phyloP scores from a whole-genome alignment of 2,797 vertebrate species.

The Alfaro cultratus region DNA sequence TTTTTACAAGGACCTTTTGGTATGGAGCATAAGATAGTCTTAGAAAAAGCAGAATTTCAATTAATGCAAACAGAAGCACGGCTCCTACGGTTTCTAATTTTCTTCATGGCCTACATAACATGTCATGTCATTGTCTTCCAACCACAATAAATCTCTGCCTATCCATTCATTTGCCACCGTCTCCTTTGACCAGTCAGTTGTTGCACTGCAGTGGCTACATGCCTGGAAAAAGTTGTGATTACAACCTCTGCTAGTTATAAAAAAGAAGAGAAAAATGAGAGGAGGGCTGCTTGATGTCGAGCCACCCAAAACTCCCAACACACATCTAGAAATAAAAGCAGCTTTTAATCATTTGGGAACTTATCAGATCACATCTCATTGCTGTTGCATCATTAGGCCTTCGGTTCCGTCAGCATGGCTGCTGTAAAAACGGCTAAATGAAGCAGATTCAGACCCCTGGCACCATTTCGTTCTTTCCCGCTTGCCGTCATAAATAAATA shows the following conservation, averaged over 20 bases:
- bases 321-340: slow-evolving; percentile 3
- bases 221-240: slow-evolving; percentile 13
- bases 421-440: slow-evolving; percentile 21
- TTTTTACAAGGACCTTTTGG: background rate
- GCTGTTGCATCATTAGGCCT: background rate
- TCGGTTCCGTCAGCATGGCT: slow-evolving; percentile 9
- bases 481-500: slow-evolving; percentile 41
- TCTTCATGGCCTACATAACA: background rate
- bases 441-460: slow-evolving; percentile 15
- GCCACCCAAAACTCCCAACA: slow-evolving; percentile 6
- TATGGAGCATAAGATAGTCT: background rate
- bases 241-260: background rate
- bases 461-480: slow-evolving; percentile 7
- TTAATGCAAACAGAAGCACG: background rate
- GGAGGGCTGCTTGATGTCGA: slow-evolving; percentile 4
- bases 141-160: slow-evolving; percentile 16
- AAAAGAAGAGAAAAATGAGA: background rate
- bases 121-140: background rate
- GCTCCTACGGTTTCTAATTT: background rate
- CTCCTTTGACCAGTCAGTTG: slow-evolving; percentile 31
- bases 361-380: background rate
- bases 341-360: background rate
- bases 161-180: slow-evolving; percentile 24
- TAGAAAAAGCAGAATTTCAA: background rate
- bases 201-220: slow-evolving; percentile 20